Evolutionary conservation across 2,888 invertebrate genomes (phyloP).

Genomic region (Anthophora plumipes): DNA sequence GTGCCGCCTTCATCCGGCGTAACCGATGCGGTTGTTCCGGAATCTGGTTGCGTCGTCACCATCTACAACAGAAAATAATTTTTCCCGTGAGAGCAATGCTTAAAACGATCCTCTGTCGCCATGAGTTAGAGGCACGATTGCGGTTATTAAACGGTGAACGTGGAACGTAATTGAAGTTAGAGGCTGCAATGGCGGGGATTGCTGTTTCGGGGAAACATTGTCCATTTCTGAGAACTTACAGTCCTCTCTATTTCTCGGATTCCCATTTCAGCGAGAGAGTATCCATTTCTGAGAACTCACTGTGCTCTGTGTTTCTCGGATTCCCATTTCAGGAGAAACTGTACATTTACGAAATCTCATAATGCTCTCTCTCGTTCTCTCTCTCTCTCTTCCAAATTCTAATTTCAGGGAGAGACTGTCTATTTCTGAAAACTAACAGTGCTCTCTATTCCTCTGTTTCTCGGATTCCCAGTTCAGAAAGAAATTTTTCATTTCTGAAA

Average conservation of each 20-base stretch:
- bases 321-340: too few species aligned
- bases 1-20: constrained; percentile 88
- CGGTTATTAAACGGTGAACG: constrained; percentile 7
- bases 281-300: too few species aligned
- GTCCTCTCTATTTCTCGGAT: background rate
- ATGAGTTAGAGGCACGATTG: background rate
- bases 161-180: constrained; percentile 8
- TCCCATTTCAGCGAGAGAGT: too few species aligned
- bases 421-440: too few species aligned
- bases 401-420: too few species aligned
- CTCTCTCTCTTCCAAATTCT: too few species aligned
- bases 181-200: background rate
- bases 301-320: background rate
- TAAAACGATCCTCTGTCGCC: background rate
- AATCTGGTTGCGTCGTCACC: constrained; percentile 92
- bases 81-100: background rate
- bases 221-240: constrained; percentile 10
- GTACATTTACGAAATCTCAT: too few species aligned
- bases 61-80: constrained; percentile 85
- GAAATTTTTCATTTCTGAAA: too few species aligned
- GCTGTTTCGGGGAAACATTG: background rate
- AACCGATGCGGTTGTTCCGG: constrained; percentile 87
- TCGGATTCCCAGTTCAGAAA: too few species aligned
- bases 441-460: too few species aligned
- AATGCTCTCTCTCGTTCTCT: background rate